phyloP scores from a whole-genome alignment of 2,797 vertebrate species.

The Sternarchorhynchus goeldii region DNA sequence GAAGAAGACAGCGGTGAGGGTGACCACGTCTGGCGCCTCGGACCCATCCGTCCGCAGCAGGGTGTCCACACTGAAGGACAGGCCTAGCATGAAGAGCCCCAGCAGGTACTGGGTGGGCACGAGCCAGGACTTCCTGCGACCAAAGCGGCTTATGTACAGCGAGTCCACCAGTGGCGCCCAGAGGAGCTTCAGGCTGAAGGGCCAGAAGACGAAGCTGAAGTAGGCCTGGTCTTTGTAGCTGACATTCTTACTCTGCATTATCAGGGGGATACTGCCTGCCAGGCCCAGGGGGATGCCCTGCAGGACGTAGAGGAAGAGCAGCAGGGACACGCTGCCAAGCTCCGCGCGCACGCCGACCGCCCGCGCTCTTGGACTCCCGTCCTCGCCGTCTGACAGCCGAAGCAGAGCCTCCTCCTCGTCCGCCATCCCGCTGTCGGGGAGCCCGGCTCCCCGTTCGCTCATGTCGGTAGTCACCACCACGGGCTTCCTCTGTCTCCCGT shows the following conservation, averaged over 20 bases:
- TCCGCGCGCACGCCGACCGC: constrained; percentile 74
- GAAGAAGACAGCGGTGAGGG: constrained; percentile 90
- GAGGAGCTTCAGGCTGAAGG: constrained; percentile 94
- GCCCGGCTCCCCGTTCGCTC: constrained; percentile 46
- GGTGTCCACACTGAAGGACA: constrained; percentile 83
- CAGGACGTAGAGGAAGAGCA: constrained; percentile 95
- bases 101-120: constrained; percentile 95
- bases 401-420: constrained; percentile 74
- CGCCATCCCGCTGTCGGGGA: constrained; percentile 68
- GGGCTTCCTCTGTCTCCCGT: constrained; percentile 75
- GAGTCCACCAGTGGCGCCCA: constrained; percentile 97
- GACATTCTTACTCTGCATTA: constrained; percentile 89
- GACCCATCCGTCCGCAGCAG: constrained; percentile 79
- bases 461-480: constrained; percentile 39
- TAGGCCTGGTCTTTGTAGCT: constrained; percentile 97
- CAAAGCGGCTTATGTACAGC: constrained; percentile 86
- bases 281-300: constrained; percentile 97
- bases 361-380: constrained; percentile 30
- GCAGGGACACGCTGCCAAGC: constrained; percentile 83
- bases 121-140: constrained; percentile 95
- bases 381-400: constrained; percentile 52
- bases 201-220: constrained; percentile 99
- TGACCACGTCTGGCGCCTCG: constrained; percentile 78
- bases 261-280: constrained; percentile 94
- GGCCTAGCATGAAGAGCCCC: constrained; percentile 93